A percentile compares a stretch with the other conserved stretches of the same genome.
phyloP scores from a whole-genome alignment of 2,113 vertebrate genomes.

The Caracal caracal region DNA sequence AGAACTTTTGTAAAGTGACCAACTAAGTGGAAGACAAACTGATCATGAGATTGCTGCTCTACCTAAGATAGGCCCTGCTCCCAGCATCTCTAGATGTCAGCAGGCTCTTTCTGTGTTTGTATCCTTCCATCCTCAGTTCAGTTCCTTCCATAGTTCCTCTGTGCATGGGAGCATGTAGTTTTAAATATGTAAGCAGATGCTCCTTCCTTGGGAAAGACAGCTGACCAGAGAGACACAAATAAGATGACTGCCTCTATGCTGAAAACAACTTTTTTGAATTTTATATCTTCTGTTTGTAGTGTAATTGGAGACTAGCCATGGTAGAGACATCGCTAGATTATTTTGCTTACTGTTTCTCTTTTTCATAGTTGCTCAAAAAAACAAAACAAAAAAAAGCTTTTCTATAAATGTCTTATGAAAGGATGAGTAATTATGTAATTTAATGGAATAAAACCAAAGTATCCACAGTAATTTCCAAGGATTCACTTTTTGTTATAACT shows the following conservation, averaged over 20 bases:
- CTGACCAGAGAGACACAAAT: neutral
- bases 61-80: neutral
- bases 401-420: neutral
- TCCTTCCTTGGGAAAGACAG: neutral
- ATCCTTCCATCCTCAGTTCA: neutral
- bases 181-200: neutral
- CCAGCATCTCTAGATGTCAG: neutral
- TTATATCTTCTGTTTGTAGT: slow-evolving; percentile 54
- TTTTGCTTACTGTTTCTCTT: neutral
- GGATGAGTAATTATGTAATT: neutral
- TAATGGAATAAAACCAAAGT: slow-evolving; percentile 19
- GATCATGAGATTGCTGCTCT: neutral
- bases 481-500: neutral
- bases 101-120: neutral
- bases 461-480: neutral
- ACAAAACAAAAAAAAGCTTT: neutral
- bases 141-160: neutral
- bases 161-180: neutral
- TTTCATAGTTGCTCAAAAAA: neutral
- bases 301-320: neutral
- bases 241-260: neutral
- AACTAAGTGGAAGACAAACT: neutral
- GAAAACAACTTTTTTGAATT: slow-evolving; percentile 60
- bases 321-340: neutral
- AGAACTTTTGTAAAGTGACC: neutral